Evolutionary conservation across 2,113 vertebrate species (phyloP).

Genomic region (Tetrax tetrax): DNA sequence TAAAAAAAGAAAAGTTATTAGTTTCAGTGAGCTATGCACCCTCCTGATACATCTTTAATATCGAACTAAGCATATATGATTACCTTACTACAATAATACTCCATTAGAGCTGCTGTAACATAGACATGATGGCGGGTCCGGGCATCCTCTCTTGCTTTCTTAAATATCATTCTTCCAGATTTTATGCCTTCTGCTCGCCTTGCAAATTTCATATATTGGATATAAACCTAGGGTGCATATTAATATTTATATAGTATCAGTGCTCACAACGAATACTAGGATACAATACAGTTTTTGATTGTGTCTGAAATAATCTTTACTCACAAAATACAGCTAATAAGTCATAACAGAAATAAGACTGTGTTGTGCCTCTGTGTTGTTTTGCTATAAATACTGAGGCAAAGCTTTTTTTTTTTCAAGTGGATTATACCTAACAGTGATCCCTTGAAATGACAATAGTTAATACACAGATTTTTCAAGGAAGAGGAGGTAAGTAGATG

Average conservation of each 20-base stretch:
- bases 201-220: slow-evolving; percentile 99
- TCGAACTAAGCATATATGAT: not conserved
- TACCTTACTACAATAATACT: slow-evolving; percentile 99
- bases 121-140: slow-evolving; percentile 98
- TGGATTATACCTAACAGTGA: not conserved
- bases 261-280: not conserved
- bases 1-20: not conserved
- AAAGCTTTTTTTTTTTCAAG: not conserved
- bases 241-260: not conserved
- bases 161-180: slow-evolving; percentile 96
- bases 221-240: slow-evolving; percentile 84
- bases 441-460: not conserved
- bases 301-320: not conserved
- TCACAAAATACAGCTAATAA: not conserved
- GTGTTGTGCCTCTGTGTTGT: not conserved
- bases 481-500: not conserved
- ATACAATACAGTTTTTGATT: not conserved
- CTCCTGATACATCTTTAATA: not conserved
- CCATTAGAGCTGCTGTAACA: slow-evolving; percentile 98
- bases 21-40: not conserved
- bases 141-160: slow-evolving; percentile 94
- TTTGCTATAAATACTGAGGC: not conserved
- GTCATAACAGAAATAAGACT: not conserved
- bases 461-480: not conserved
- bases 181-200: slow-evolving; percentile 98